Base-by-base conservation (phyloP, 2,113 vertebrate species). In the Protobothrops mucrosquamatus region DNA sequence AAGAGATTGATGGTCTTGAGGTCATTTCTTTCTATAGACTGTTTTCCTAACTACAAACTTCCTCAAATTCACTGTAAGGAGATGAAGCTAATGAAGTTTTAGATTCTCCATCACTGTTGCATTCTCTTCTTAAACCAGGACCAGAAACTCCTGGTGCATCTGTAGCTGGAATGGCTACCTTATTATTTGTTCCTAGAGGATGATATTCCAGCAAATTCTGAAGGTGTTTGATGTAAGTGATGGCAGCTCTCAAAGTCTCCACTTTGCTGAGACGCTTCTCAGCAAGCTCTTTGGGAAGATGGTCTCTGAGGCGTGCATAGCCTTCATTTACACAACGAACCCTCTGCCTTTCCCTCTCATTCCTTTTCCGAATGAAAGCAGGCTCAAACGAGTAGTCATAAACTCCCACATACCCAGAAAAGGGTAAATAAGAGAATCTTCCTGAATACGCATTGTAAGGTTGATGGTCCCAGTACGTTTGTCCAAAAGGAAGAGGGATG, bases 241-340 rank as follows among this genome's bases (percentile, higher is more conserved):
- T 98, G 26, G 99, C 99, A 4, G 99, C 98, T 20, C 98, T 97
- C 46, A 99, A 98, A 2, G 99, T 99, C 97, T 99, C 98, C 97
- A 99, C 99, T 93, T 99, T 99, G 97, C 99, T 99, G 93, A 99
- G 98, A 90, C 98, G 97, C 93, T 96, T 98, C 95, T 98, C 98
- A 0, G 98, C 97, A n/a, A 98, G 97, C 85, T 98, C 98, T 46
- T 96, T 97, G 11, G 99, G 99, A 92, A 99, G 98, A 96, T 98
- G 99, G 94, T 98, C 97, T 9, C 98, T 95, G 46, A 99, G 98
- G 43, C 98, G 98, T 2, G 98, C 97, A 94, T 99, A 99, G 43
- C 99, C 99, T 93, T 99, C 98, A 22, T 99, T 99, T 69, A 99
- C 99, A 15, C 98, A 99, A 95, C 98, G 98, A 94, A 99, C 99